A percentile compares a stretch with the other conserved stretches of the same genome.
Conservation (phyloP, 2,888 invertebrate species). For the Lasioglossum calceatum region DNA sequence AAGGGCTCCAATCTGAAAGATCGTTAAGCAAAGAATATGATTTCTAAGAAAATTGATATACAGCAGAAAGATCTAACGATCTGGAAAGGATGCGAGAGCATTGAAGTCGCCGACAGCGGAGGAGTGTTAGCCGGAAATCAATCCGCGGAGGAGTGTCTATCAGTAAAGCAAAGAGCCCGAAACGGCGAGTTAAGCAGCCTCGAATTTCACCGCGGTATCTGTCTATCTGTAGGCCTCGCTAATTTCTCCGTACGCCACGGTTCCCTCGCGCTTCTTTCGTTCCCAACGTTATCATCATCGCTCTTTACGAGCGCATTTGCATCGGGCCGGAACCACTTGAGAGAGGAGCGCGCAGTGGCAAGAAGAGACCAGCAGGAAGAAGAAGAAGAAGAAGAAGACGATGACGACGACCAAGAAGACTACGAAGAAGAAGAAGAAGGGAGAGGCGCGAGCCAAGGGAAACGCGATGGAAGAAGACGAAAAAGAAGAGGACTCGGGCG, state of each 20-base stretch:
- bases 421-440: background rate
- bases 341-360: constrained; percentile 53
- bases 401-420: constrained; percentile 33
- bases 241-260: constrained; percentile 40
- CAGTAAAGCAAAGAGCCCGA: constrained; percentile 8
- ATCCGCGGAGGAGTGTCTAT: background rate
- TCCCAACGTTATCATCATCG: constrained; percentile 55
- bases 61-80: background rate
- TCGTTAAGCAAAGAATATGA: too few relatives aligned
- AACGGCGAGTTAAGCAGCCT: background rate
- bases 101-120: background rate
- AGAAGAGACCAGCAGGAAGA: constrained; percentile 39
- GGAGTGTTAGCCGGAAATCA: background rate
- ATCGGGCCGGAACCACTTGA: constrained; percentile 59
- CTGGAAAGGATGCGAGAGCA: background rate
- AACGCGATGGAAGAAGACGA: constrained; percentile 31
- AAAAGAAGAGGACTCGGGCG: constrained; percentile 44
- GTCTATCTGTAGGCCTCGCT: constrained; percentile 45
- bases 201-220: constrained; percentile 36
- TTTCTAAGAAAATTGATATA: background rate
- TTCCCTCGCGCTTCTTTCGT: constrained; percentile 34
- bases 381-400: constrained; percentile 17
- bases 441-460: constrained; percentile 24
- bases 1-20: too few relatives aligned
- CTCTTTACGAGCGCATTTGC: constrained; percentile 75